Percentiles rank a stretch among this genome's conserved stretches.
Conservation (phyloP, 2,113 vertebrate species). For the Lethenteron reissneri region DNA sequence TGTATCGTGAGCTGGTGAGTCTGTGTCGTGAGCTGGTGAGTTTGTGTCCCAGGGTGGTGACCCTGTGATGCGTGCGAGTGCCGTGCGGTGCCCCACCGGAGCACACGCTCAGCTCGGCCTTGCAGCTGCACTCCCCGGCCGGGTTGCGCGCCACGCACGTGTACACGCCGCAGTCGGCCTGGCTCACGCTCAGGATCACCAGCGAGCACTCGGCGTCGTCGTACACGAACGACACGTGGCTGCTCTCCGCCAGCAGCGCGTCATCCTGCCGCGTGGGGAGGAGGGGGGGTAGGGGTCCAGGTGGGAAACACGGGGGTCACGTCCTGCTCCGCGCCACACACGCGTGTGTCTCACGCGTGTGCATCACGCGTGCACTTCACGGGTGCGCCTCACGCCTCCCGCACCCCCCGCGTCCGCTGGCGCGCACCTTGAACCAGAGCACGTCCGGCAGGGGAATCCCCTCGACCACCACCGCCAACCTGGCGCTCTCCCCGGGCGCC, state of each 20-base stretch:
- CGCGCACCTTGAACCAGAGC: conserved; percentile 72
- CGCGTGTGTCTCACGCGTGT: neutral
- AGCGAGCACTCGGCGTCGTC: conserved; percentile 84
- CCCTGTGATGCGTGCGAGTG: no score
- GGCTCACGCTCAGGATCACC: conserved; percentile 46
- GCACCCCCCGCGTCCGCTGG: neutral
- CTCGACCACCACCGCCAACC: conserved; percentile 72
- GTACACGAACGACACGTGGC: conserved; percentile 72
- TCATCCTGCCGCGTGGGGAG: conserved; percentile 32
- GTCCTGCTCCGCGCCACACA: neutral
- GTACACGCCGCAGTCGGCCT: conserved; percentile 58
- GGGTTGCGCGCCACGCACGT: conserved; percentile 73
- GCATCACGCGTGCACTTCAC: neutral
- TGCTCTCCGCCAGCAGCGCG: conserved; percentile 51
- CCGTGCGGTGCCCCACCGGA: conserved; percentile 26
- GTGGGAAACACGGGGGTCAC: neutral
- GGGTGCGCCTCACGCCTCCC: neutral
- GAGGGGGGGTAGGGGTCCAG: neutral
- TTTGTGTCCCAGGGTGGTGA: no score
- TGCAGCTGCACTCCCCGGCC: conserved; percentile 75
- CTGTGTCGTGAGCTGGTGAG: no score
- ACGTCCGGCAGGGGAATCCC: conserved; percentile 75
- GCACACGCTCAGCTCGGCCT: conserved; percentile 60
- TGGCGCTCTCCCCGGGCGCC: conserved; percentile 47
- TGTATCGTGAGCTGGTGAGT: no score